Base-by-base conservation (phyloP, 1,140 invertebrate genomes). In the Cataglyphis hispanica region DNA sequence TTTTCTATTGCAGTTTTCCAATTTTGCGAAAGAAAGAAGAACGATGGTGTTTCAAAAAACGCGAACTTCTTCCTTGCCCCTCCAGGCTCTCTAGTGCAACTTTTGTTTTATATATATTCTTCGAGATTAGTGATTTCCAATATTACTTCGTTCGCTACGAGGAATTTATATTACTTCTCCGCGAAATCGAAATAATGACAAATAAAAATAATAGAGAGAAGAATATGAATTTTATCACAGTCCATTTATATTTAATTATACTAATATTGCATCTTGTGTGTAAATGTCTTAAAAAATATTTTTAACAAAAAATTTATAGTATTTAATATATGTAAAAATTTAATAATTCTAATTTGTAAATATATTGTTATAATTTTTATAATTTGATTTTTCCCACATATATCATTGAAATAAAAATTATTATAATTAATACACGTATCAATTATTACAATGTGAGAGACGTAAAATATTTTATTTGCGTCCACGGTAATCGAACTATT, bases 1-100 rank as follows among this genome's bases (percentile, higher is more conserved):
- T 74, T 72, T 43, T 43, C 78, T 40, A 67, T 81, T 58, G 67
- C 78, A 74, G 53, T 83, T 83, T 58, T 83, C 27, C 67, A 83
- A 74, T 83, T 83, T 83, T 60, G 53, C 67, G 46, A 60, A 83
- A 60, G 67, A 19, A 19, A 74, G 67, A 81, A 60, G 60, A 83
- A 83, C 37, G 78, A 83, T 5, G 22, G 27, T 25, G 40, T 74
- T 74, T 56, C 13, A n/a, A 83, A 72, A 69, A 72, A 74, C 53
- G 13, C 7, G 53, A 74, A 69, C 25, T 83, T 34, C 25, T n/a
- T 56, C 13, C 60, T 72, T 43, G 19, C 16, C 27, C 64, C 50
- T 50, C 16, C 22, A n/a, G 66, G 43, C n/a, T 13, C 43, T 25
- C 22, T 46, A 37, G 37, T 27, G 19, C 27, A 83, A 83, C 66